Evolutionary conservation across 2,113 vertebrate genomes (phyloP).

Genomic region (Tichodroma muraria): DNA sequence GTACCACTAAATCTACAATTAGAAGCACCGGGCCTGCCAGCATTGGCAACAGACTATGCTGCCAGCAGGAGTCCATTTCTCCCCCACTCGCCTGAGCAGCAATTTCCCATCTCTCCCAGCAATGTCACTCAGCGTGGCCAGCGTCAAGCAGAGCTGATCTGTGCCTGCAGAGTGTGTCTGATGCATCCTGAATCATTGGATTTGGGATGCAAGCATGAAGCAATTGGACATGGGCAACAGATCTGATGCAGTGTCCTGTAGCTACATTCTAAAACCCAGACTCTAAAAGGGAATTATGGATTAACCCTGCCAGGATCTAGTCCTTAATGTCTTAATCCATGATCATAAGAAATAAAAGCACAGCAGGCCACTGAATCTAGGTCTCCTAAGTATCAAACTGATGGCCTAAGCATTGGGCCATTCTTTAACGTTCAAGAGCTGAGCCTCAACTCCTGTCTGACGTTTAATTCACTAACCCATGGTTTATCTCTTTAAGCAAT

Average conservation of each 20-base stretch:
- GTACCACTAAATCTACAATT: not conserved
- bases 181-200: constrained; percentile 34
- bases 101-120: not conserved
- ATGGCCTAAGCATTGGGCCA: not conserved
- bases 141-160: not conserved
- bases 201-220: constrained; percentile 39
- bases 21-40: not conserved
- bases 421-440: not conserved
- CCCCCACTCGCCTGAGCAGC: fast-evolving
- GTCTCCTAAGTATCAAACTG: not conserved
- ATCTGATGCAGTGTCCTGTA: constrained; percentile 35
- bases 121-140: not conserved
- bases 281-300: constrained; percentile 34
- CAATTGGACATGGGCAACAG: constrained; percentile 46
- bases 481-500: not conserved
- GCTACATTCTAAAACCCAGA: constrained; percentile 6
- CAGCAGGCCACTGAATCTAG: not conserved
- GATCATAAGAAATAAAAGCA: constrained; percentile 26
- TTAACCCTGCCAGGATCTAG: constrained; percentile 31
- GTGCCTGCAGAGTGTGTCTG: constrained; percentile 30
- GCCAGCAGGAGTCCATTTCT: not conserved
- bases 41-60: not conserved
- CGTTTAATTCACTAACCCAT: not conserved
- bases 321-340: constrained; percentile 45
- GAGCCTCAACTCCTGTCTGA: not conserved